These are phyloP conservation scores for Crotalus tigris DNA, from an alignment of 2,113 vertebrate genomes.

Conservation along the genomic window DNA sequence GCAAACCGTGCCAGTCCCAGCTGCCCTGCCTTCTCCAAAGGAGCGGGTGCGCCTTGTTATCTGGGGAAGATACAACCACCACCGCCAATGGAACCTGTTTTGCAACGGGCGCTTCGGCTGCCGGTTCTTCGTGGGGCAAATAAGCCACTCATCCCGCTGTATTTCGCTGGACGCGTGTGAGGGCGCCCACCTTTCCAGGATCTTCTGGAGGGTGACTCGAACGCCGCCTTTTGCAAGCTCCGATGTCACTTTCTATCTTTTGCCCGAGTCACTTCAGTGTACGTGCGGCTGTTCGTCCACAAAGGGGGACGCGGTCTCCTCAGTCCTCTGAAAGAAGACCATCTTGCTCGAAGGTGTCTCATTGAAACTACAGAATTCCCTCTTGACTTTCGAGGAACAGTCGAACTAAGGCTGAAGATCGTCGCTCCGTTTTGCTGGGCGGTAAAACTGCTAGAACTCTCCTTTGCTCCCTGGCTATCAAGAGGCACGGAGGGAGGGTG, in stretches of 20 bases:
- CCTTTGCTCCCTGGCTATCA: too few relatives aligned
- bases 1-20: background rate
- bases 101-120: background rate
- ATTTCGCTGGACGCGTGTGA: background rate
- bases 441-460: background rate
- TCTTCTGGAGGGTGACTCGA: background rate
- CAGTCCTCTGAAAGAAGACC: background rate
- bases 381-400: background rate
- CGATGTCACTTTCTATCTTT: background rate
- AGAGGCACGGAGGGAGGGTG: too few relatives aligned
- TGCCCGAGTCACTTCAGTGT: background rate
- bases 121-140: background rate
- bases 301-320: background rate
- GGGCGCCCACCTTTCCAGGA: background rate
- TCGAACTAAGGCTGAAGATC: background rate
- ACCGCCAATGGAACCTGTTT: background rate
- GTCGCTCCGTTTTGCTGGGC: background rate
- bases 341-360: background rate
- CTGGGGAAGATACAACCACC: background rate
- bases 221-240: background rate
- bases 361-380: background rate
- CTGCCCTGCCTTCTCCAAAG: background rate
- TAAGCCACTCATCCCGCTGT: background rate
- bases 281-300: background rate
- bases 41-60: background rate